Conservation (phyloP, 2,797 vertebrate genomes). For the Rhynchonycteris naso region DNA sequence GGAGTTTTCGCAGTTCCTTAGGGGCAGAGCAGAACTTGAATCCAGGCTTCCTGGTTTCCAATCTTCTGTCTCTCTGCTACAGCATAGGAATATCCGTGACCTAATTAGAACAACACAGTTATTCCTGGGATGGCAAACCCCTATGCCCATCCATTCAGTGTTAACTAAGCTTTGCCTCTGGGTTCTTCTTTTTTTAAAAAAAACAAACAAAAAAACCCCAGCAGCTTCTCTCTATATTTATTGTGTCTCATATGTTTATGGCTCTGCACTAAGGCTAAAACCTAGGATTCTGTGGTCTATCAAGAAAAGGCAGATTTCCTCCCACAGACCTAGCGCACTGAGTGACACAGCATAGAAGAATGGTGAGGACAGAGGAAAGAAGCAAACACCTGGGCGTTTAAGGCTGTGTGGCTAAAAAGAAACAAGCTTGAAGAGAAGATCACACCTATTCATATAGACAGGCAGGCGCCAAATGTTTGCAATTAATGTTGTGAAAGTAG, state of each 20-base stretch:
- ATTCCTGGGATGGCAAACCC: background rate
- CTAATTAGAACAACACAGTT: background rate
- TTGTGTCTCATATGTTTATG: background rate
- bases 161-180: background rate
- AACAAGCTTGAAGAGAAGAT: background rate
- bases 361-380: background rate
- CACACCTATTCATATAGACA: background rate
- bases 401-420: background rate
- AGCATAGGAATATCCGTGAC: rapidly evolving
- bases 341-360: background rate
- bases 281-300: background rate
- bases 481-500: background rate
- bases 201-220: too few relatives aligned
- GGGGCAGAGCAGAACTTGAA: background rate
- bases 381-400: background rate
- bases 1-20: background rate
- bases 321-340: background rate
- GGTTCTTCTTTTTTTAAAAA: background rate
- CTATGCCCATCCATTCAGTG: background rate
- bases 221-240: constrained; percentile 12
- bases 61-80: background rate
- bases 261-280: background rate
- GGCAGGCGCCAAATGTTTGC: background rate
- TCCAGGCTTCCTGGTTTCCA: background rate
- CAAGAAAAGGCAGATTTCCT: background rate